Conservation (phyloP, 2,797 vertebrate species). For the Sandelia bainsii region DNA sequence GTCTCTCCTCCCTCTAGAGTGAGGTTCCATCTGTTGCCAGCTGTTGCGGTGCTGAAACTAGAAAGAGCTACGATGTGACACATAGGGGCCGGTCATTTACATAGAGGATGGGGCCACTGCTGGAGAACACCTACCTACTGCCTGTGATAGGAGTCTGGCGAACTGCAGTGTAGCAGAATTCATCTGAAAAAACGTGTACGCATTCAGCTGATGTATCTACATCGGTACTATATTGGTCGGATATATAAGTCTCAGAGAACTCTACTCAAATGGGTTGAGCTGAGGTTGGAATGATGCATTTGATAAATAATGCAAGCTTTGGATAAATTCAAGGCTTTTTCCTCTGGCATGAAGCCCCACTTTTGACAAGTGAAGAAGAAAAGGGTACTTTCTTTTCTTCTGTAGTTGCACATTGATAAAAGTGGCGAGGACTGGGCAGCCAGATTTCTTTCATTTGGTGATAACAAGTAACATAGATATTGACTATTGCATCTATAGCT, state of each 20-base stretch:
- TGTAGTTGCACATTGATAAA: conserved; percentile 6
- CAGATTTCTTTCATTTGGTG: conserved; percentile 38
- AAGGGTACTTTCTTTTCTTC: conserved; percentile 59
- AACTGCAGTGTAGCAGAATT: conserved; percentile 21
- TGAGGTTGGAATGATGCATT: conserved; percentile 82
- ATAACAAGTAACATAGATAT: conserved; percentile 44
- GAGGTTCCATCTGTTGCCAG: conserved; percentile 75
- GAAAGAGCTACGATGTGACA: conserved; percentile 57
- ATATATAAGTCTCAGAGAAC: conserved; percentile 23
- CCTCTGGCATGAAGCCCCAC: conserved; percentile 63
- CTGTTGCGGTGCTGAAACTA: conserved; percentile 62
- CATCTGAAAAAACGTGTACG: conserved; percentile 1
- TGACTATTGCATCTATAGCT: conserved; percentile 41
- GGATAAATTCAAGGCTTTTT: conserved; percentile 78
- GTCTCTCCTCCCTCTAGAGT: conserved; percentile 52
- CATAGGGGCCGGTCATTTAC: conserved; percentile 50
- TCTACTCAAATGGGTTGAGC: conserved; percentile 72
- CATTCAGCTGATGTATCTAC: not conserved
- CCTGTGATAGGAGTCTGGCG: conserved; percentile 13
- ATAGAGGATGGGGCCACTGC: conserved; percentile 33
- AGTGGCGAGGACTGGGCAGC: conserved; percentile 10
- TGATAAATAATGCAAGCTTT: conserved; percentile 84
- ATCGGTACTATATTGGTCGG: conserved; percentile 22
- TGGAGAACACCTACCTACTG: conserved; percentile 6
- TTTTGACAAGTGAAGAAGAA: conserved; percentile 79